These are phyloP conservation scores for Diarsia dahlii DNA, from an alignment of 2,888 invertebrate genomes.

Conservation along the genomic window DNA sequence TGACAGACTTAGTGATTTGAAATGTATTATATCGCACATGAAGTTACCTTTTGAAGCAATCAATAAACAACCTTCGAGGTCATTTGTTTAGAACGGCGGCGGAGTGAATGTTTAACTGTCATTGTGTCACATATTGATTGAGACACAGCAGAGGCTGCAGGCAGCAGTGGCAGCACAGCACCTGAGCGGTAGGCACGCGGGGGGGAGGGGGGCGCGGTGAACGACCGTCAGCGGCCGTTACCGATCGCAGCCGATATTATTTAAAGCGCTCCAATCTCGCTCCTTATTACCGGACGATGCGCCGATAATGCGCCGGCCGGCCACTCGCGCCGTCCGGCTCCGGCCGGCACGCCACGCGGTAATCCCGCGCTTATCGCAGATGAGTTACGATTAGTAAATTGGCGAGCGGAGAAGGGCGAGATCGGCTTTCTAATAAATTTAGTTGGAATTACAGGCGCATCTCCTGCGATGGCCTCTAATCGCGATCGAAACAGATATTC, in stretches of 20 bases:
- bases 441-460: conserved; percentile 76
- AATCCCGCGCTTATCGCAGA: conserved; percentile 81
- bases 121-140: conserved; percentile 8
- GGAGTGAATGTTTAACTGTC: neutral
- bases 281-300: conserved; percentile 75
- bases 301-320: conserved; percentile 64
- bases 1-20: neutral
- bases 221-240: conserved; percentile 66
- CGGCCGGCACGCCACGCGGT: conserved; percentile 65
- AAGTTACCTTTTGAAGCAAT: neutral
- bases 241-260: conserved; percentile 74
- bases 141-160: neutral
- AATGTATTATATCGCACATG: neutral
- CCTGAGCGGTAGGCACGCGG: neutral
- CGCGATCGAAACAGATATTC: conserved; percentile 67
- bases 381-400: conserved; percentile 88
- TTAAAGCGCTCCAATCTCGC: conserved; percentile 75
- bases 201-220: conserved; percentile 60
- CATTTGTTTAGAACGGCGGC: neutral
- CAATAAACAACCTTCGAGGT: neutral
- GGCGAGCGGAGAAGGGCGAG: conserved; percentile 83
- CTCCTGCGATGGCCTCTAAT: conserved; percentile 64
- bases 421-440: conserved; percentile 85
- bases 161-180: neutral
- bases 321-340: conserved; percentile 20